Conservation (phyloP, 2,797 vertebrate species). For the Gymnodraco acuticeps region DNA sequence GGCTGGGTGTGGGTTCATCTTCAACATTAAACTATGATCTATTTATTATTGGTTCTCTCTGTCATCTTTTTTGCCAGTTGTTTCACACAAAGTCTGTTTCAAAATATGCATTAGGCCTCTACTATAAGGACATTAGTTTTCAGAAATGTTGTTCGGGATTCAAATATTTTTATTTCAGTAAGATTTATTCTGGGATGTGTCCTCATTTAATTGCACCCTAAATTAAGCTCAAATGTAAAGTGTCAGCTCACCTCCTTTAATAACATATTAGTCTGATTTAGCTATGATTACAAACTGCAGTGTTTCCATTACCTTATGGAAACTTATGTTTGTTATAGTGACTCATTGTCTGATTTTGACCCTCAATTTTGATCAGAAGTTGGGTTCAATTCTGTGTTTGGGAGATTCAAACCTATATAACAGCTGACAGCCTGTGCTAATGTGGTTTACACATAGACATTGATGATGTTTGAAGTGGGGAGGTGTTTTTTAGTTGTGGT, state of each 20-base stretch:
- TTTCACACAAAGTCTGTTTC: conserved; percentile 26
- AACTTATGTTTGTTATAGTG: too few relatives aligned
- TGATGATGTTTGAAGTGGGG: not conserved
- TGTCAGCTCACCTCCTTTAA: not conserved
- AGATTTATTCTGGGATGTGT: conserved; percentile 20
- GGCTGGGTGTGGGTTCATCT: conserved; percentile 47
- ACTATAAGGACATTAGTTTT: too few relatives aligned
- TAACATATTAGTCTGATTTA: not conserved
- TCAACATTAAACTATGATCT: conserved; percentile 73
- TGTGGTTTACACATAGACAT: too few relatives aligned
- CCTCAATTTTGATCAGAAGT: too few relatives aligned
- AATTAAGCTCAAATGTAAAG: conserved; percentile 6
- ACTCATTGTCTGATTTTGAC: not conserved
- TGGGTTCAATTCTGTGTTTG: not conserved
- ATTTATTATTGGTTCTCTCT: conserved; percentile 45
- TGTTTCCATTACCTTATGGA: too few relatives aligned
- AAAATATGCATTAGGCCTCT: not conserved
- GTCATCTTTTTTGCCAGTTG: conserved; percentile 10
- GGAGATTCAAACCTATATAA: not conserved
- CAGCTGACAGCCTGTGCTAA: not conserved
- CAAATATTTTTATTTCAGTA: conserved; percentile 27
- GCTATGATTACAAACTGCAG: not conserved
- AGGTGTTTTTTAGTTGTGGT: conserved; percentile 35
- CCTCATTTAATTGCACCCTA: conserved; percentile 3
- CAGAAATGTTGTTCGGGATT: too few relatives aligned